These are phyloP conservation scores for Adoxophyes honmai DNA, from an alignment of 1,140 invertebrate species.

Conservation along the genomic window DNA sequence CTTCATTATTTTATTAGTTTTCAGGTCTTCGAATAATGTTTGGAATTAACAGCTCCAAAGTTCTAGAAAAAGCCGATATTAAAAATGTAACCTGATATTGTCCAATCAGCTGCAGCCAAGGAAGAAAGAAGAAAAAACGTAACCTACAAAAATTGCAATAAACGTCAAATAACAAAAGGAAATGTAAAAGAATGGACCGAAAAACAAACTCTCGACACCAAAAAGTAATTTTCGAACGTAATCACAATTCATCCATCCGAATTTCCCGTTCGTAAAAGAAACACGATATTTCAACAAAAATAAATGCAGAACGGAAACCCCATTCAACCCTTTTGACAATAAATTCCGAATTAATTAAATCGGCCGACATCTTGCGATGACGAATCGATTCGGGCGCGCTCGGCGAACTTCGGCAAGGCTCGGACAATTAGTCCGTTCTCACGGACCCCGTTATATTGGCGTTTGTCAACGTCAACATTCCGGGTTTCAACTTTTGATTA, in stretches of 20 bases:
- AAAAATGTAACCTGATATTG: background rate
- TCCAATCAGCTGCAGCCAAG: background rate
- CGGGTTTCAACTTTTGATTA: constrained; percentile 12
- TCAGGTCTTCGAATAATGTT: too few species aligned
- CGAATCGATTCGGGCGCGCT: constrained; percentile 43
- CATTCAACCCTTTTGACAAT: constrained; percentile 48
- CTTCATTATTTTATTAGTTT: too few species aligned
- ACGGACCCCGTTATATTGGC: constrained; percentile 29
- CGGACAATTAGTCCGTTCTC: constrained; percentile 47
- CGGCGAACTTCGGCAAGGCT: constrained; percentile 17
- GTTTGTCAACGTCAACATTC: constrained; percentile 40
- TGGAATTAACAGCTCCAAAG: background rate
- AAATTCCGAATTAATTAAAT: constrained; percentile 64
- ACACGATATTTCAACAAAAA: constrained; percentile 33
- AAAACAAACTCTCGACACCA: background rate
- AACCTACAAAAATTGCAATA: background rate
- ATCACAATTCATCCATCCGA: background rate
- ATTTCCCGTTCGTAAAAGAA: constrained; percentile 22
- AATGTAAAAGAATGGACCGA: background rate
- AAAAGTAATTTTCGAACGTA: background rate
- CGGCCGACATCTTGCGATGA: constrained; percentile 56
- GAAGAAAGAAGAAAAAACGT: background rate
- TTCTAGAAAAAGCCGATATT: background rate
- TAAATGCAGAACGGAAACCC: constrained; percentile 19
- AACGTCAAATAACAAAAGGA: background rate